Evolutionary conservation across 2,797 vertebrate genomes (phyloP).

Genomic region (Sphenodon punctatus): DNA sequence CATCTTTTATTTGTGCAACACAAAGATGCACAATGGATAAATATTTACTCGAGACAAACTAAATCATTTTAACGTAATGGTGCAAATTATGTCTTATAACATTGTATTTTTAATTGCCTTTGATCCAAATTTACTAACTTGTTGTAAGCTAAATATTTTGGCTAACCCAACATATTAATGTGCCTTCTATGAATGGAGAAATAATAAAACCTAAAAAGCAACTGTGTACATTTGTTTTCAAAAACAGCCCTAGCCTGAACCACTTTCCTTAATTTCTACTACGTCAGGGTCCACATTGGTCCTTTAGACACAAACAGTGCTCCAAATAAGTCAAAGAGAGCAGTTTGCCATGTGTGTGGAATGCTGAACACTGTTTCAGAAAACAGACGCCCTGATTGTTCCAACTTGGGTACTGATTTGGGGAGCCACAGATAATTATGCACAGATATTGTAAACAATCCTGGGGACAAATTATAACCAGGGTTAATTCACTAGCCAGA

Average conservation of each 20-base stretch:
- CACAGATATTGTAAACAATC: not conserved
- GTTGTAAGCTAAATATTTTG: not conserved
- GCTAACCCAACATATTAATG: not conserved
- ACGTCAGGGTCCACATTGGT: not conserved
- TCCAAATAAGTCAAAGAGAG: not conserved
- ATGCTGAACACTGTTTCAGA: not conserved
- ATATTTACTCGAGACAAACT: not conserved
- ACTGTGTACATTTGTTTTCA: not conserved
- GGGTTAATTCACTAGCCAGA: too few species aligned
- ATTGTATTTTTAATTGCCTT: conserved; percentile 24
- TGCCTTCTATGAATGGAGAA: conserved; percentile 28
- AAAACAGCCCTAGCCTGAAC: not conserved
- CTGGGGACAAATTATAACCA: too few species aligned
- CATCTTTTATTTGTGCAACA: not conserved
- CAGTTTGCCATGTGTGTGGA: not conserved
- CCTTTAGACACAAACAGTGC: not conserved
- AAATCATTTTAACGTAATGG: not conserved
- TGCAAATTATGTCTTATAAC: conserved; percentile 3
- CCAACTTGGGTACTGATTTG: not conserved
- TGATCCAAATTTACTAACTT: not conserved
- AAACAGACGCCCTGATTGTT: not conserved
- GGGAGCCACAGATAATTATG: not conserved
- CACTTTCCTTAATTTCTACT: not conserved
- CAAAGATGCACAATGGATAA: not conserved
- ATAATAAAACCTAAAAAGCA: not conserved